Evolutionary conservation across 2,888 invertebrate genomes (phyloP).

Genomic region (Ichneumon xanthorius): DNA sequence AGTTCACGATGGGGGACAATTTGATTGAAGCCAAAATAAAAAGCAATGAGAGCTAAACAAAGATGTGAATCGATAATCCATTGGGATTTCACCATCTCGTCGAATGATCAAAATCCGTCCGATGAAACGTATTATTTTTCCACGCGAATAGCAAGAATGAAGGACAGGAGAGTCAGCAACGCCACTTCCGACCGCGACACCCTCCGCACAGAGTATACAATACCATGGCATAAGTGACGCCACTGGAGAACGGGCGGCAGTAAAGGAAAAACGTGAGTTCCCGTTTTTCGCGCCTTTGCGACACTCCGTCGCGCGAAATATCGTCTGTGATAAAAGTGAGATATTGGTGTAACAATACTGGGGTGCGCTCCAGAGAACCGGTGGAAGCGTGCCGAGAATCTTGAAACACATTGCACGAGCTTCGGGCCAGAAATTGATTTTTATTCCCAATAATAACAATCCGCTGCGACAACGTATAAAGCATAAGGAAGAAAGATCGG

Average conservation of each 20-base stretch:
- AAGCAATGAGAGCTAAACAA: background rate
- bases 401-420: background rate
- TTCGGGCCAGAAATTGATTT: constrained; percentile 19
- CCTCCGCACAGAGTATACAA: background rate
- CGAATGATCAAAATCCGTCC: background rate
- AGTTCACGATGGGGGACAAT: background rate
- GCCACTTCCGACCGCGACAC: too few relatives aligned
- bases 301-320: constrained; percentile 12
- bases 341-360: constrained; percentile 1
- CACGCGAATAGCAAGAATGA: background rate
- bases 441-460: constrained; percentile 21
- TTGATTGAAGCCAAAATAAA: background rate
- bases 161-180: background rate
- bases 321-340: constrained; percentile 3
- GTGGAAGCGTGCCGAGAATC: constrained; percentile 18
- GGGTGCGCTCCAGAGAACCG: background rate
- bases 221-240: constrained; percentile 7
- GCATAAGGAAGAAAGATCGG: background rate
- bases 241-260: background rate
- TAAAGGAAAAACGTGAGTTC: constrained; percentile 11
- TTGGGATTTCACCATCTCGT: background rate
- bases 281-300: constrained; percentile 6
- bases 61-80: background rate
- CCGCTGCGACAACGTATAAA: background rate
- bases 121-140: background rate